These are phyloP conservation scores for Silurus meridionalis DNA, from an alignment of 2,113 vertebrate species.

Conservation along the genomic window DNA sequence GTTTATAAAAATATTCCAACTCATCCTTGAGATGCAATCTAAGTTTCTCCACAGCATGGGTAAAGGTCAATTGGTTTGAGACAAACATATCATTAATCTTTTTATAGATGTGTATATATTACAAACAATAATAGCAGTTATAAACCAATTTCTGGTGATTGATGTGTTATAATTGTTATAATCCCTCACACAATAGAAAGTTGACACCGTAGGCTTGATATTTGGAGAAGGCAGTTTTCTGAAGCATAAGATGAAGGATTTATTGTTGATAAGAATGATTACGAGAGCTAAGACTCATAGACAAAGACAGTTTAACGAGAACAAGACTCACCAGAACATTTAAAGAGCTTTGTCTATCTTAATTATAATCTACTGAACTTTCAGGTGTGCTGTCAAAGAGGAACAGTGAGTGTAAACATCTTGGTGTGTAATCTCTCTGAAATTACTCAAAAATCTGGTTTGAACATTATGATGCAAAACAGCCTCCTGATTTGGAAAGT, in stretches of 20 bases:
- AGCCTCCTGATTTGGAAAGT: neutral
- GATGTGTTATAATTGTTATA: neutral
- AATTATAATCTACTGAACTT: constrained; percentile 61
- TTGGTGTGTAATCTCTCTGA: neutral
- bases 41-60: neutral
- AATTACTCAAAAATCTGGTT: neutral
- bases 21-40: neutral
- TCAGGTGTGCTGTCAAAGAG: constrained; percentile 44
- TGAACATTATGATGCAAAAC: neutral
- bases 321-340: constrained; percentile 45
- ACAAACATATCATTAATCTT: neutral
- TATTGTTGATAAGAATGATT: constrained; percentile 46
- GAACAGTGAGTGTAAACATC: neutral
- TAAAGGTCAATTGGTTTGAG: constrained; percentile 7
- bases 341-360: constrained; percentile 56
- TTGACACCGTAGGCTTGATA: neutral
- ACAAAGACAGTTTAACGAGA: constrained; percentile 38
- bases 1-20: neutral
- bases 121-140: neutral
- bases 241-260: constrained; percentile 14
- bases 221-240: constrained; percentile 14
- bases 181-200: neutral
- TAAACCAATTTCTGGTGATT: neutral
- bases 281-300: constrained; percentile 41
- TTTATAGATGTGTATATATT: neutral